Evolutionary conservation across 1,140 invertebrate species (phyloP).

Genomic region (Alviniconcha marisindica): DNA sequence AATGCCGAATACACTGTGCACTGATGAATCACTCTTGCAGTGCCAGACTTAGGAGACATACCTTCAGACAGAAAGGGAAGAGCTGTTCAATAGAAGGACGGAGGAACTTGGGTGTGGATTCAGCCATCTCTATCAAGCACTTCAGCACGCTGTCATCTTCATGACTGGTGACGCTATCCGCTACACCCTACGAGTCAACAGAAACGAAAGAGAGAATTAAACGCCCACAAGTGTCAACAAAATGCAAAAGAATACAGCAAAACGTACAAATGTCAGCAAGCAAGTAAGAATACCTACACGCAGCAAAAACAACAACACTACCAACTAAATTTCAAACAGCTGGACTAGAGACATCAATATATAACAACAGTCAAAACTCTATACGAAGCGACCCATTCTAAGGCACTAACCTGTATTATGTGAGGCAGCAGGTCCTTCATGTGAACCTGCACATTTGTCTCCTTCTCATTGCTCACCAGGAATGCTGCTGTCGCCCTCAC

Average conservation of each 20-base stretch:
- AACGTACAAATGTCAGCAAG: too few species aligned
- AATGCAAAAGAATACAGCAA: too few species aligned
- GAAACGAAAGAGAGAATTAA: not conserved
- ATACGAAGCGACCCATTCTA: too few species aligned
- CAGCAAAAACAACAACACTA: too few species aligned
- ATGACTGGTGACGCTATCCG: slow-evolving; percentile 83
- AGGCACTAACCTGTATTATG: slow-evolving; percentile 70
- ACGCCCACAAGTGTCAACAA: not conserved
- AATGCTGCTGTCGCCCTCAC: slow-evolving; percentile 86
- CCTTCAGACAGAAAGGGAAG: slow-evolving; percentile 94
- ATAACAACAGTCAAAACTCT: too few species aligned
- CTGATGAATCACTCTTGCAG: too few species aligned
- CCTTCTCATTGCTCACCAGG: slow-evolving; percentile 93
- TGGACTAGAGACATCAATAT: too few species aligned
- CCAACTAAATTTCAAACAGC: too few species aligned
- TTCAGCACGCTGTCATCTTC: slow-evolving; percentile 95
- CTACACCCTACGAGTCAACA: slow-evolving; percentile 81
- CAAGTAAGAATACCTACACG: too few species aligned
- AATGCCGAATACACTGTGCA: too few species aligned
- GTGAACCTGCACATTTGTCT: slow-evolving; percentile 89
- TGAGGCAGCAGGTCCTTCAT: slow-evolving; percentile 90
- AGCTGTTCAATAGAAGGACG: slow-evolving; percentile 90
- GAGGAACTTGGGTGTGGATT: slow-evolving; percentile 92
- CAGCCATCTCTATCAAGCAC: slow-evolving; percentile 94
- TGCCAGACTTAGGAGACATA: too few species aligned